Conservation (phyloP, 1,140 invertebrate genomes). For the Hyles vespertilio region DNA sequence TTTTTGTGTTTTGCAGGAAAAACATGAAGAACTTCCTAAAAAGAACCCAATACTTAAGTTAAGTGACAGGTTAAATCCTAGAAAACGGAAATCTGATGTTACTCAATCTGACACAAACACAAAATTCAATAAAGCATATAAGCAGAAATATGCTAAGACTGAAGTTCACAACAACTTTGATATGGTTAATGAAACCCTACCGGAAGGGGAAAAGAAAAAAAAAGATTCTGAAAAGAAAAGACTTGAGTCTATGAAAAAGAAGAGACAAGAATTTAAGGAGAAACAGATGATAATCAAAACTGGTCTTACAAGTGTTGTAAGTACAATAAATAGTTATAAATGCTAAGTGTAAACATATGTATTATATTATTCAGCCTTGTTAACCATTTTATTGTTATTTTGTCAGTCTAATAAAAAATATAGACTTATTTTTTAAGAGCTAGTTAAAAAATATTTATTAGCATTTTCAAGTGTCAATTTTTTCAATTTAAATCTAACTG, state of each 20-base stretch:
- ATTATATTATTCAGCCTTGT: no score
- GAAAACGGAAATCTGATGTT: slow-evolving; percentile 41
- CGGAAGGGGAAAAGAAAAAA: slow-evolving; percentile 47
- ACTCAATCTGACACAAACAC: slow-evolving; percentile 1
- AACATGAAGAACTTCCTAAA: slow-evolving; percentile 20
- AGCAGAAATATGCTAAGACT: slow-evolving; percentile 5
- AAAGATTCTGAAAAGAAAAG: slow-evolving; percentile 75
- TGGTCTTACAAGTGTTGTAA: slow-evolving; percentile 76
- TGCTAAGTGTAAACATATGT: no score
- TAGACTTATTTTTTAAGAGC: no score
- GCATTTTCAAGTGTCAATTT: no score
- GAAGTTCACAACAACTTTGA: slow-evolving; percentile 5
- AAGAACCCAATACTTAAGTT: slow-evolving; percentile 33
- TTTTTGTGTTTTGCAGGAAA: background rate
- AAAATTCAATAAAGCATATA: slow-evolving; percentile 2
- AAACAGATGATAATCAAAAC: slow-evolving; percentile 77
- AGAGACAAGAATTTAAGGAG: slow-evolving; percentile 74
- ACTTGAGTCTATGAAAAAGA: slow-evolving; percentile 76
- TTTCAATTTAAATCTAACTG: no score
- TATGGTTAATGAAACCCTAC: background rate
- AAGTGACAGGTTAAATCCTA: slow-evolving; percentile 35
- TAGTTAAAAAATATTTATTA: no score
- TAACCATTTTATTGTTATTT: no score
- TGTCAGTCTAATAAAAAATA: no score
- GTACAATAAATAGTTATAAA: slow-evolving; percentile 22